Base-by-base conservation (phyloP, 2,888 invertebrate genomes). In the Heliconius hortense region DNA sequence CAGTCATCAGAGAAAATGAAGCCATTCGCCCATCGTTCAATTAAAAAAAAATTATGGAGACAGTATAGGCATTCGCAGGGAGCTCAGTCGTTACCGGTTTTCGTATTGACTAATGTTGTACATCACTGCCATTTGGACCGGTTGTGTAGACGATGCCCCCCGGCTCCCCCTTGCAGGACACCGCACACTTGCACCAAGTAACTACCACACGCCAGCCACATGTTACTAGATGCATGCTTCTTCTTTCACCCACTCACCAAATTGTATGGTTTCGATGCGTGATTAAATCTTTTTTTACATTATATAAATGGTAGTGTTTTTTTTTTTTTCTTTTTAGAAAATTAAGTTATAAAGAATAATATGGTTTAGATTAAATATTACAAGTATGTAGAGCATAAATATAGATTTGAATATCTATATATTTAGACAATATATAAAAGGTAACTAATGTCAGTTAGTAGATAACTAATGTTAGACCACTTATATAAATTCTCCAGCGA, bases 91-190 rank as follows among this genome's bases (percentile, higher is more conserved):
- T 87, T 89, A 89, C 89, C 89, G 88, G 89, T 89, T 90, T 86
- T 86, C 82, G 84, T 87, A 85, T 87, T 85, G 85, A 84, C 86
- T 87, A 87, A 87, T 86, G 84, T 83, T 85, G 87, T 84, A 87
- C 87, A 88, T 87, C 88, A 88, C 86, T 86, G 85, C 83, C 83
- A 83, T 84, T 79, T 82, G 83, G 87, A 90, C 90, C 90, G 91
- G 91, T 91, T 88, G 85, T 84, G 84, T 82, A 85, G 86, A 84
- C 84, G 82, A 80, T 79, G 75, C 76, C 82, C 82, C 79, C 83
- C 82, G 78, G 81, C 81, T 82, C 81, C 80, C 82, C 77, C 77
- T 80, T 80, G 77, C 81, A 80, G 82, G 80, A 80, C 79, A 79
- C 77, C 77, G 78, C 80, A 79, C 79, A 80, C 80, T 77, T 77